Percentiles rank a stretch among this genome's conserved stretches.
These are phyloP conservation scores for Pangasius larnaudii DNA, from an alignment of 2,797 vertebrate genomes.

Conservation along the genomic window DNA sequence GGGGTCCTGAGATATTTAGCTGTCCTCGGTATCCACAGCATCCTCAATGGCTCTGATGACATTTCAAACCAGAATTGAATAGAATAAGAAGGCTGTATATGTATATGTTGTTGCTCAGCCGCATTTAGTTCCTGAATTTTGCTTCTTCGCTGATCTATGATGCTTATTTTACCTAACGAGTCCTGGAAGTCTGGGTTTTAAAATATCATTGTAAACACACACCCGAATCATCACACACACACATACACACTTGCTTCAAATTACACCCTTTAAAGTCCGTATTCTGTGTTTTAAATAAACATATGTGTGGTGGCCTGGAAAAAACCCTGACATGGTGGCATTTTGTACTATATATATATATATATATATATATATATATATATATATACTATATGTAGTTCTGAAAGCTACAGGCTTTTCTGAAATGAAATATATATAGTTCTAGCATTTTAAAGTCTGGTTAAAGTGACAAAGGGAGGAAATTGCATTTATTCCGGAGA, in stretches of 20 bases:
- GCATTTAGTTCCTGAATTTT: neutral
- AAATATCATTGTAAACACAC: neutral
- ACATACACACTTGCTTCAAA: neutral
- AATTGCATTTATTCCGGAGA: too few species aligned
- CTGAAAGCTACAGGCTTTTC: neutral
- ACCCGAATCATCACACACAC: neutral
- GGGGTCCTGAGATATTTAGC: neutral
- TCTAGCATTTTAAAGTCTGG: too few species aligned
- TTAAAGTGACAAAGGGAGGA: neutral
- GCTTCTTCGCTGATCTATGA: neutral
- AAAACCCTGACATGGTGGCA: neutral
- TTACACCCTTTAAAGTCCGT: slow-evolving; percentile 19
- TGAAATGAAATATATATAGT: neutral
- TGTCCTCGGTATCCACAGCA: neutral
- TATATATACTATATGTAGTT: neutral
- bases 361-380: neutral
- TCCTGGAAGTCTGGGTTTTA: neutral
- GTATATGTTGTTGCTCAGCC: neutral
- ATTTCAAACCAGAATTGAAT: neutral
- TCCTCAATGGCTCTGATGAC: neutral
- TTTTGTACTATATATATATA: neutral
- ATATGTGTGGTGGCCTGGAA: neutral
- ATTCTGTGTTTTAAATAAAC: slow-evolving; percentile 15
- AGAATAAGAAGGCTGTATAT: too few species aligned
- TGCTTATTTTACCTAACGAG: neutral